phyloP scores from a whole-genome alignment of 2,888 invertebrate genomes.

The Nephrocerus scutellatus region DNA sequence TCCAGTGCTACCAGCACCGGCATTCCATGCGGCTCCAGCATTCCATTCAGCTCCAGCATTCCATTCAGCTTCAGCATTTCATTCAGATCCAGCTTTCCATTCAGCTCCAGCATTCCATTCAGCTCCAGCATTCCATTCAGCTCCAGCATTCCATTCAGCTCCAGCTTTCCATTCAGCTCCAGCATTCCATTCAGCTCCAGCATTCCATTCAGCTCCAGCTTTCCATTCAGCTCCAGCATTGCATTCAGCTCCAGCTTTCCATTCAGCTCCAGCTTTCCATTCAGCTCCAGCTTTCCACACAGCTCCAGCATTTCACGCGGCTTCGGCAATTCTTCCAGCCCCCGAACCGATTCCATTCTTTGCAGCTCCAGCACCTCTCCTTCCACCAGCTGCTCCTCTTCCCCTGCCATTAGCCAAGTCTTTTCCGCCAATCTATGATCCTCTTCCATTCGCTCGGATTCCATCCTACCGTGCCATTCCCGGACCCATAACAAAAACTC shows the following conservation, averaged over 20 bases:
- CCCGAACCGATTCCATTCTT: constrained; percentile 18
- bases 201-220: no score
- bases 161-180: constrained; percentile 17
- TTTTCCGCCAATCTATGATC: constrained; percentile 28
- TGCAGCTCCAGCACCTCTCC: constrained; percentile 19
- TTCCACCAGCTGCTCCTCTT: constrained; percentile 22
- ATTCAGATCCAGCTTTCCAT: no score
- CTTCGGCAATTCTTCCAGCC: constrained; percentile 20
- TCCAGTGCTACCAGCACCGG: no score
- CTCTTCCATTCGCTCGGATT: constrained; percentile 30
- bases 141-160: no score
- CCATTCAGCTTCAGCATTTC: no score
- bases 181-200: no score
- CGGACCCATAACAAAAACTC: constrained; percentile 41
- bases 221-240: constrained; percentile 21
- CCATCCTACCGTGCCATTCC: constrained; percentile 38
- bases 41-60: constrained; percentile 18
- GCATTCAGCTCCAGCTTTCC: constrained; percentile 10
- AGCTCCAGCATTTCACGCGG: constrained; percentile 9
- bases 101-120: no score
- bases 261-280: constrained; percentile 2
- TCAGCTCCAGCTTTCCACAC: constrained; percentile 9
- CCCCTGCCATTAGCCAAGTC: constrained; percentile 20
- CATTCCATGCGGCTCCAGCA: constrained; percentile 14
- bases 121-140: no score